Conservation (phyloP, 2,888 invertebrate species). For the Xestia xanthographa region DNA sequence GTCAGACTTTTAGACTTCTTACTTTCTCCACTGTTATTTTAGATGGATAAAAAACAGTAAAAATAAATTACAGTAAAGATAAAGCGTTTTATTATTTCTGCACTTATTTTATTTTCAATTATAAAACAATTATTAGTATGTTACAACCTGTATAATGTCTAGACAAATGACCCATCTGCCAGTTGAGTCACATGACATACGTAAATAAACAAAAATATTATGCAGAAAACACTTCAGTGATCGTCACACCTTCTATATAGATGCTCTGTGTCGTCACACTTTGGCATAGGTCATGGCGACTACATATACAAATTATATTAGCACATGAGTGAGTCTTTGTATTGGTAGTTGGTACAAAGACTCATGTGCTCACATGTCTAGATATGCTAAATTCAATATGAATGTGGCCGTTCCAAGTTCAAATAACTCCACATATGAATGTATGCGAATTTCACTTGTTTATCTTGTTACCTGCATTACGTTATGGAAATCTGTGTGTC, state of each 20-base stretch:
- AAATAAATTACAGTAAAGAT: too few species aligned
- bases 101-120: too few species aligned
- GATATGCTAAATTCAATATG: slow-evolving; percentile 1
- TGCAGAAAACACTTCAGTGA: too few species aligned
- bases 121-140: neutral
- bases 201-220: neutral
- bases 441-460: slow-evolving; percentile 40
- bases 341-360: too few species aligned
- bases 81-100: too few species aligned
- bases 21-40: too few species aligned
- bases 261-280: slow-evolving; percentile 15
- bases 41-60: too few species aligned
- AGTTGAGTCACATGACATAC: too few species aligned
- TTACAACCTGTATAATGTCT: neutral
- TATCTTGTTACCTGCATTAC: slow-evolving; percentile 24
- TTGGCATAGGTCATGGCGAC: slow-evolving; percentile 6
- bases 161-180: neutral
- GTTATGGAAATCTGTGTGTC: slow-evolving; percentile 38
- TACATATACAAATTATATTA: slow-evolving; percentile 11
- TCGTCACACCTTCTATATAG: slow-evolving; percentile 10
- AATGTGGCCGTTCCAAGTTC: slow-evolving; percentile 30
- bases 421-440: slow-evolving; percentile 22
- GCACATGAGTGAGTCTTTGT: neutral
- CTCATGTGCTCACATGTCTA: too few species aligned
- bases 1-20: too few species aligned